These are phyloP conservation scores for Helarctos malayanus DNA, from an alignment of 2,797 vertebrate species.

Conservation along the genomic window DNA sequence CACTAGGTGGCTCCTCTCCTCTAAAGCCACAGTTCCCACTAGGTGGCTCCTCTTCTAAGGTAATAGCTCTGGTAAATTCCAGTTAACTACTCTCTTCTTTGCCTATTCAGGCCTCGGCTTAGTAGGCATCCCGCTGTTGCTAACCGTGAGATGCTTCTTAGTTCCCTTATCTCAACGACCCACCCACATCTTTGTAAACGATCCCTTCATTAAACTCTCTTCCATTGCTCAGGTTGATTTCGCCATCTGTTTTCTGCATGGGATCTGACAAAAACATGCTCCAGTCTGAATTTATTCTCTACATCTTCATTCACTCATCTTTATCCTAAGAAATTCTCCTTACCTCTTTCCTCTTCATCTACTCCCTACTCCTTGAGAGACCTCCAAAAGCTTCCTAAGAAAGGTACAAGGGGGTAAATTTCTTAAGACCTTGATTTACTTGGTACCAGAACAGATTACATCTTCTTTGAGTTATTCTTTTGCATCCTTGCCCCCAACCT, in stretches of 20 bases:
- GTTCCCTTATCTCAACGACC: not conserved
- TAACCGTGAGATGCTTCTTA: not conserved
- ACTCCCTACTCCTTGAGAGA: not conserved
- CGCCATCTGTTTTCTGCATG: not conserved
- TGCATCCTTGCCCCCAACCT: not conserved
- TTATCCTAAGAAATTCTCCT: not conserved
- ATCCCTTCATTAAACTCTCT: conserved; percentile 13
- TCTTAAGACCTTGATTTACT: conserved; percentile 6
- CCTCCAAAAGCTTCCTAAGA: not conserved
- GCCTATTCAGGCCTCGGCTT: not conserved
- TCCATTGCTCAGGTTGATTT: conserved; percentile 2
- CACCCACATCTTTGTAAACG: not conserved
- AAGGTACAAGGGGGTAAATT: not conserved
- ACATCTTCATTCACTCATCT: not conserved
- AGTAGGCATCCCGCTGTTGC: not conserved
- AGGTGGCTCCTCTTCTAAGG: not conserved
- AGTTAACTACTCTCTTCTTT: not conserved
- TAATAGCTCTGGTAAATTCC: not conserved
- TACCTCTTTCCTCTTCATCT: not conserved
- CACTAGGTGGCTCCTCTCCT: not conserved
- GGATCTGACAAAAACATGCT: not conserved
- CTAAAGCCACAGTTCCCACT: not conserved
- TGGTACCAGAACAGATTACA: conserved; percentile 22
- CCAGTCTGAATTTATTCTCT: not conserved
- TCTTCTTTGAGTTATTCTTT: not conserved